Evolutionary conservation across 2,113 vertebrate genomes (phyloP), one percentile per base, ranked within the genome.

Genomic region (Triplophysa dalaica): DNA sequence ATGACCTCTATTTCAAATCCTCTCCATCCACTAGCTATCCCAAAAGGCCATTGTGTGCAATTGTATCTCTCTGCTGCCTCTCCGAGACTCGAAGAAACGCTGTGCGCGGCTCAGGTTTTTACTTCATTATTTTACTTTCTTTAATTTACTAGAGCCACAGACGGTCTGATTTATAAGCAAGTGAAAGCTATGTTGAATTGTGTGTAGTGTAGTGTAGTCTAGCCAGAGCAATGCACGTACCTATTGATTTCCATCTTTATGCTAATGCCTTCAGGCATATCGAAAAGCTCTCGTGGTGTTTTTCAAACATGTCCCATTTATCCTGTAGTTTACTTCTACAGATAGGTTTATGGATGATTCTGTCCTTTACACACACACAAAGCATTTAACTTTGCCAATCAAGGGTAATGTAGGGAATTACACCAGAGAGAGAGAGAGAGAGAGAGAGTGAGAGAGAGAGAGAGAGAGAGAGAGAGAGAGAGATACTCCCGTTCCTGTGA

Each of bases 241-340:
- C 69, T 64, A 73, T 82, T 77, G 77, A 78, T 79, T 82, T 54
- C 64, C 60, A 79, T 75, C 81, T 82, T 82, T 69, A 69, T 82
- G 77, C 64, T 79, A 82, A 79, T 75, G 68, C 22, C 21, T 64
- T 22, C 43, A 24, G 77, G 62, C 41, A 52, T 65, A 43, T 69
- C 77, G 68, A 50, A 75, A 72, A 33, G 21, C 62, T 82, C 70
- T 54, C 24, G 52, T 54, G 70, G 70, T 72, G 78, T 82, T 79
- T 38, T 38, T 75, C 81, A 82, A 74, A 66, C 60, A 63, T 12
- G n/a, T 29, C 0, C 13, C 54, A 41, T 60, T 12, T 33, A 58
- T n/a, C 58, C 14, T 29, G 41, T 26, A 63, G 73, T 63, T 63
- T 63, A 75, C 60, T 50, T 29, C 56, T 50, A 63, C 52, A 17